Base-by-base conservation (phyloP, 2,113 vertebrate genomes). In the Myotis lucifugus region DNA sequence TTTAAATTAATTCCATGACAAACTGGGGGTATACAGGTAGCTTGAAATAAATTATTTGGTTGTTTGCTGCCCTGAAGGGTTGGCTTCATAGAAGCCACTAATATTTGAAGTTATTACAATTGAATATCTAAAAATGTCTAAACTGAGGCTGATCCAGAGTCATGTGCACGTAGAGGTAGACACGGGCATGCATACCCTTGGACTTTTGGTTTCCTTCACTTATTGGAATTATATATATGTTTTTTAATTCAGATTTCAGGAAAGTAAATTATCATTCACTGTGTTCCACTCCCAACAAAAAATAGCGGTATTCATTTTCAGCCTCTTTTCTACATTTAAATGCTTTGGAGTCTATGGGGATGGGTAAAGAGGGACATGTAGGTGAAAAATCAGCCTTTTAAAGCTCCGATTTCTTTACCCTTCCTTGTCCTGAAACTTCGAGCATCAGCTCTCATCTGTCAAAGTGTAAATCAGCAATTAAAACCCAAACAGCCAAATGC, bases 401-500 rank as follows among this genome's bases (percentile, higher is more conserved):
- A 97, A 96, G 97, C 97, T 98, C 96, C 54, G 69, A 96, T 93
- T 85, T 97, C 85, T 93, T 67, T 89, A 89, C 88, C 96, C 85
- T 92, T 50, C 95, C 96, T 98, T 97, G 97, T 98, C 98, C 96
- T 94, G 95, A 97, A 97, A 98, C 98, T 98, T 98, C 72, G 97
- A 98, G 98, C 99, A 98, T 99, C 99, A 99, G 98, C 98, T 98
- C 98, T 99, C 99, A 99, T 99, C 98, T 99, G 99, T 99, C 99
- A 99, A 98, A 98, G 98, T 99, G 98, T 98, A 99, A 98, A 99
- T 99, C 99, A 99, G 99, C 99, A 99, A 99, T 99, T 99, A 99
- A 99, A 99, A 99, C 98, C 98, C 98, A 99, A 99, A 98, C 99
- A 99, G 99, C 87, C 98, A 99, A 99, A 99, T 99, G 99, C 99